Base-by-base conservation (phyloP, 2,113 vertebrate species). In the Antennarius striatus region DNA sequence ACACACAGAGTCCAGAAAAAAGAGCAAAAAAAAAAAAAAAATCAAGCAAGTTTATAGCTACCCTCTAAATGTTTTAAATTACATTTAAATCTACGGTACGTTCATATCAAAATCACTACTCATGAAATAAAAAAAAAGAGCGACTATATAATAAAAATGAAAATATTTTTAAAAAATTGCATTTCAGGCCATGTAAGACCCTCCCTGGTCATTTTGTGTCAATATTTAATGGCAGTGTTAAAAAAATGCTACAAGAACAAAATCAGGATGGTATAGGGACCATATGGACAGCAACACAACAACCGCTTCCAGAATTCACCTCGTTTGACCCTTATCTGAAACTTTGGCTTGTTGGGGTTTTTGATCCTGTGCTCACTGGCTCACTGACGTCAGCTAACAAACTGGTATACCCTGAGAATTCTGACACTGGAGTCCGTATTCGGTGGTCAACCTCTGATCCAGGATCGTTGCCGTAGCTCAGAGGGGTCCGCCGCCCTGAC, bases 391-490 rank as follows among this genome's bases (percentile, higher is more conserved):
- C 98, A 93, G 96, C 96, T 95, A 99, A 95, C 95, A 99, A 96
- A 92, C 95, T 97, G 94, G 95, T 95, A 95, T 96, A 99, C 96
- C 98, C 98, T 99, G 98, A 99, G 96, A 98, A 98, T 96, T 99
- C 98, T 93, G 96, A 95, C 91, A 96, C 95, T 73, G 97, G 94
- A 95, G 97, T 98, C 94, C 95, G 94, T 94, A 96, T 94, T 91
- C 96, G 92, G 88, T 96, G 96, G 92, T 98, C 96, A 75, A 96
- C 95, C 92, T 89, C 95, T 91, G 82, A 92, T 60, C 84, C 95
- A 66, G 95, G 95, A 93, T 96, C 96, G 78, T 86, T 79, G 83
- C 95, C 91, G 79, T 96, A 99, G 88, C 95, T 92, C 90, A 98
- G 95, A 88, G 97, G 96, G 93, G 97, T 96, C 91, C 95, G 94